Evolutionary conservation across 2,797 vertebrate genomes (phyloP).

Genomic region (Sebastes ruberrimus): DNA sequence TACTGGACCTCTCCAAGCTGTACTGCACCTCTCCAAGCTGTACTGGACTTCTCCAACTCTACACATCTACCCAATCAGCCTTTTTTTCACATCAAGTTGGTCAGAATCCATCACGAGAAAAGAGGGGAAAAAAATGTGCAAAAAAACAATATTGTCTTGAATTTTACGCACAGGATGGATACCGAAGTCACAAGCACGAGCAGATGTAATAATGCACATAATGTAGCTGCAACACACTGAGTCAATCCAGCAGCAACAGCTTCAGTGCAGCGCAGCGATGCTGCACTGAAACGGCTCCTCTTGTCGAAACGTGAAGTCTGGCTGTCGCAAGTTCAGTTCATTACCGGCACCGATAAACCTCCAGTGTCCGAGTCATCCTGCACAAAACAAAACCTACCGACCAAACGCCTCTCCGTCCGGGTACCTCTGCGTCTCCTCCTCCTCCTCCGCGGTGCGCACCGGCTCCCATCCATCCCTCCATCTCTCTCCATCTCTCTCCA

Average conservation of each 20-base stretch:
- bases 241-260: not conserved
- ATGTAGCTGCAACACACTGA: not conserved
- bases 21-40: too few species aligned
- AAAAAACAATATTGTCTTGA: too few species aligned
- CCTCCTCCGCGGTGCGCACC: slow-evolving; percentile 32
- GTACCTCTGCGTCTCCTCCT: slow-evolving; percentile 7
- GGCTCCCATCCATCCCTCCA: slow-evolving; percentile 51
- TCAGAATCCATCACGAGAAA: not conserved
- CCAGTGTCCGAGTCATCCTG: not conserved
- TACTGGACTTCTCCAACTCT: too few species aligned
- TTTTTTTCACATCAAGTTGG: not conserved
- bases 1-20: too few species aligned
- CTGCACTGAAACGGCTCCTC: not conserved
- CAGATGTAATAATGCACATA: not conserved
- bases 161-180: slow-evolving; percentile 9
- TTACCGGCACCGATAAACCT: not conserved
- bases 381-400: slow-evolving; percentile 1
- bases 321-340: slow-evolving; percentile 36
- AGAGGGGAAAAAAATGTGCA: not conserved
- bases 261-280: not conserved
- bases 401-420: not conserved
- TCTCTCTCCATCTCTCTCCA: slow-evolving; percentile 68
- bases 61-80: too few species aligned
- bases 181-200: not conserved
- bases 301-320: not conserved